Evolutionary conservation across 1,140 invertebrate genomes (phyloP).

Genomic region (Schlechtendalia chinensis): DNA sequence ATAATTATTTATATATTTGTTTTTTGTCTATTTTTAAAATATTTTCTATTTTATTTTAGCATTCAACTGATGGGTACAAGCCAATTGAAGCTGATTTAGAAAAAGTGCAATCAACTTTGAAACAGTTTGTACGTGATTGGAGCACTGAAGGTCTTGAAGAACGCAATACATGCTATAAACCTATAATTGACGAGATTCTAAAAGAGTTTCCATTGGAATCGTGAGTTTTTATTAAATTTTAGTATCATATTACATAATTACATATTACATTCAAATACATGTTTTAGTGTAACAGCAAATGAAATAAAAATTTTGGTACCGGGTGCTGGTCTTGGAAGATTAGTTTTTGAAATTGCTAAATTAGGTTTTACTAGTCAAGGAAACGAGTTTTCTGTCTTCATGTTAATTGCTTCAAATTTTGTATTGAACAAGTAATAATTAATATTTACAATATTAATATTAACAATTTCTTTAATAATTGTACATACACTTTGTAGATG

Average conservation of each 20-base stretch:
- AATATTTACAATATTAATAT: not conserved
- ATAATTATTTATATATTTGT: not conserved
- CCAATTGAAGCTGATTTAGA: constrained; percentile 64
- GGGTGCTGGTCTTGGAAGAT: constrained; percentile 87
- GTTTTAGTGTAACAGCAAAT: constrained; percentile 12
- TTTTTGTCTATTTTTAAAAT: constrained; percentile 10
- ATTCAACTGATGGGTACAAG: constrained; percentile 53
- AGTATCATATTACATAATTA: constrained; percentile 56
- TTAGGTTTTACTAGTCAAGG: constrained; percentile 90
- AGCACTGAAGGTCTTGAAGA: constrained; percentile 79
- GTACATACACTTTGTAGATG: constrained; percentile 58
- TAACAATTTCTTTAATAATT: constrained; percentile 5
- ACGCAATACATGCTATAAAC: constrained; percentile 82
- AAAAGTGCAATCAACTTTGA: constrained; percentile 88
- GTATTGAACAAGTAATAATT: constrained; percentile 74
- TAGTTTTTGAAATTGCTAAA: constrained; percentile 90
- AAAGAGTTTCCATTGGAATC: constrained; percentile 67
- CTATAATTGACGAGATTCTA: constrained; percentile 83
- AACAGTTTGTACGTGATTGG: constrained; percentile 96
- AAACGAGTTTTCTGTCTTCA: constrained; percentile 96
- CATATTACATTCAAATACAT: not conserved
- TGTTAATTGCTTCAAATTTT: constrained; percentile 95
- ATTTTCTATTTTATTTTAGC: constrained; percentile 39
- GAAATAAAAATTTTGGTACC: constrained; percentile 82
- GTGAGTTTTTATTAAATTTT: constrained; percentile 53